phyloP scores from a whole-genome alignment of 2,888 invertebrate species.

The Amitus sp. region DNA sequence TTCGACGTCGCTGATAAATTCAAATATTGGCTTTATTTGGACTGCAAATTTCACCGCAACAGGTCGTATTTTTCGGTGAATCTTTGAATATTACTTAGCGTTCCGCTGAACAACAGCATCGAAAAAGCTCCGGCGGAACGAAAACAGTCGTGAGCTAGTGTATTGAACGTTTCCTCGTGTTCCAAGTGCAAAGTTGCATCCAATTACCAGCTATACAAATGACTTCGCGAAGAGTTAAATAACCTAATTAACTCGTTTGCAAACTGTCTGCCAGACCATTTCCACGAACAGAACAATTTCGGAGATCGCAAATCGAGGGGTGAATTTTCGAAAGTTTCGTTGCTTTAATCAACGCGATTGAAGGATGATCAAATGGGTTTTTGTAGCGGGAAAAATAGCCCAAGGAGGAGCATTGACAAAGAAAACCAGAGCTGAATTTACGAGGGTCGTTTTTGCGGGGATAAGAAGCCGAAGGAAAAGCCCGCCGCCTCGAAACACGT shows the following conservation, averaged over 20 bases:
- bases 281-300: slow-evolving; percentile 11
- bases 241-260: slow-evolving; percentile 48
- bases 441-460: slow-evolving; percentile 39
- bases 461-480: slow-evolving; percentile 37
- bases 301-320: slow-evolving; percentile 18
- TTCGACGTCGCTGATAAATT: slow-evolving; percentile 30
- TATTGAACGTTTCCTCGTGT: slow-evolving; percentile 13
- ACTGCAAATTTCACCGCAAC: slow-evolving; percentile 24
- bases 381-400: background rate
- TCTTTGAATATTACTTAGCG: too few relatives aligned
- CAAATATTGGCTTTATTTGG: background rate
- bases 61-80: slow-evolving; percentile 19
- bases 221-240: slow-evolving; percentile 49
- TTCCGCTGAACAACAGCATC: background rate
- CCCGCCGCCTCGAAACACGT: slow-evolving; percentile 38
- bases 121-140: background rate
- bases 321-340: slow-evolving; percentile 12
- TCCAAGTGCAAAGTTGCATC: slow-evolving; percentile 37
- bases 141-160: background rate
- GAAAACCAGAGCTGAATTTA: slow-evolving; percentile 41
- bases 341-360: background rate
- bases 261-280: slow-evolving; percentile 25
- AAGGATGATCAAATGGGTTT: too few relatives aligned
- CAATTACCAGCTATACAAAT: slow-evolving; percentile 50
- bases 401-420: slow-evolving; percentile 38